Evolutionary conservation across 37 sponge, comb jelly and placozoan species (phyloP).

Genomic region (Agelas oroides): DNA sequence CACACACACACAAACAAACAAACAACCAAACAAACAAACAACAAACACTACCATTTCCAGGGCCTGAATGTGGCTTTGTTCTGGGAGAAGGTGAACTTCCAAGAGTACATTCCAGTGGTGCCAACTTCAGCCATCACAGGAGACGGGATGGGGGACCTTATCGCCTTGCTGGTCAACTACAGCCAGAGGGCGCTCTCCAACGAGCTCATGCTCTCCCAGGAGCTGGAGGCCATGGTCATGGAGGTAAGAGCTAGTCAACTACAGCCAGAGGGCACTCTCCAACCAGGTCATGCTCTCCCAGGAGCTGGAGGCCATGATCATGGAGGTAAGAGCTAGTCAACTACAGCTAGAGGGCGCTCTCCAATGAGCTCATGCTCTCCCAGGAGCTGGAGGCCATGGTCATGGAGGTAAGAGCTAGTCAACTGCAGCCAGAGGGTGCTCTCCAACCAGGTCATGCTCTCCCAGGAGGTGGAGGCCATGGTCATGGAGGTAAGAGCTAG

Average conservation of each 20-base stretch:
- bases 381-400: constrained; percentile 89
- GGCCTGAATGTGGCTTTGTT: constrained; percentile 95
- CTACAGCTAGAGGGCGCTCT: constrained; percentile 68
- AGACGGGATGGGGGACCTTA: constrained; percentile 99
- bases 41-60: constrained; percentile 38
- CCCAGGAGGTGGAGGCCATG: constrained; percentile 84
- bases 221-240: constrained; percentile 91
- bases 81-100: constrained; percentile 95
- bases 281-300: constrained; percentile 76
- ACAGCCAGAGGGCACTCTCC: constrained; percentile 69
- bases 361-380: constrained; percentile 74
- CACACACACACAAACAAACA: too few relatives aligned
- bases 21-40: too few relatives aligned
- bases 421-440: constrained; percentile 70
- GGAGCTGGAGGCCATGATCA: constrained; percentile 89
- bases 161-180: constrained; percentile 80
- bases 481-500: constrained; percentile 96
- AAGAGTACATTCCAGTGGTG: constrained; percentile 85
- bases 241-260: constrained; percentile 83
- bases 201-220: constrained; percentile 79
- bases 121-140: constrained; percentile 97
- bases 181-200: constrained; percentile 67
- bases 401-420: constrained; percentile 89
- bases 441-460: constrained; percentile 69
- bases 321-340: constrained; percentile 88